Evolutionary conservation across 2,113 vertebrate species (phyloP).

Genomic region (Gambusia holbrooki): DNA sequence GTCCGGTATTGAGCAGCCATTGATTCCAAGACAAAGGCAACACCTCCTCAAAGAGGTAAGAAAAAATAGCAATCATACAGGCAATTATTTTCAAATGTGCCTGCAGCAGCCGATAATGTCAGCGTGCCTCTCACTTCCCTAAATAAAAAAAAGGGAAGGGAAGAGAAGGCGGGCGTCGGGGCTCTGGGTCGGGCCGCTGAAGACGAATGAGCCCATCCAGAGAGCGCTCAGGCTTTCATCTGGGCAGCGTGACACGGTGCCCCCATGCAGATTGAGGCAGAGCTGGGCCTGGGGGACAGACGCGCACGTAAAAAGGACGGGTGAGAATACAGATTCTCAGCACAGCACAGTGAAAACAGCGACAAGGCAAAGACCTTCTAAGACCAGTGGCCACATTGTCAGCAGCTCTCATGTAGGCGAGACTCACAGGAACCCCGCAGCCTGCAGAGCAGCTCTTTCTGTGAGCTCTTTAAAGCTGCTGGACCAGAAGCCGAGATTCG

Average conservation of each 20-base stretch:
- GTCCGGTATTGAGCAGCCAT: constrained; percentile 80
- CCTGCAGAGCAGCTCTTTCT: constrained; percentile 46
- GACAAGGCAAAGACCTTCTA: constrained; percentile 61
- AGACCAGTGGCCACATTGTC: constrained; percentile 63
- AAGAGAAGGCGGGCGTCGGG: constrained; percentile 71
- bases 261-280: constrained; percentile 70
- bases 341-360: constrained; percentile 50
- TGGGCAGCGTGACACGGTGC: constrained; percentile 69
- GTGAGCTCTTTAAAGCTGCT: constrained; percentile 45
- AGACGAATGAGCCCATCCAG: constrained; percentile 76
- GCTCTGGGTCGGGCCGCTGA: constrained; percentile 67
- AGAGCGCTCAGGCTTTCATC: constrained; percentile 73
- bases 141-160: constrained; percentile 73
- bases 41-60: constrained; percentile 81
- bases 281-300: constrained; percentile 59
- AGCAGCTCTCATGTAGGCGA: constrained; percentile 64
- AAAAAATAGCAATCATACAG: constrained; percentile 82
- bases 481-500: constrained; percentile 37
- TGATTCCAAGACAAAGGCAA: constrained; percentile 82
- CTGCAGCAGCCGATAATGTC: constrained; percentile 83
- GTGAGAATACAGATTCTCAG: constrained; percentile 66
- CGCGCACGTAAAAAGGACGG: constrained; percentile 39
- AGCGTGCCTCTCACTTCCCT: constrained; percentile 71
- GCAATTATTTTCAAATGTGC: constrained; percentile 83
- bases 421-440: constrained; percentile 43